These are phyloP conservation scores for Ligdia adustata DNA, from an alignment of 2,888 invertebrate species.

Conservation along the genomic window DNA sequence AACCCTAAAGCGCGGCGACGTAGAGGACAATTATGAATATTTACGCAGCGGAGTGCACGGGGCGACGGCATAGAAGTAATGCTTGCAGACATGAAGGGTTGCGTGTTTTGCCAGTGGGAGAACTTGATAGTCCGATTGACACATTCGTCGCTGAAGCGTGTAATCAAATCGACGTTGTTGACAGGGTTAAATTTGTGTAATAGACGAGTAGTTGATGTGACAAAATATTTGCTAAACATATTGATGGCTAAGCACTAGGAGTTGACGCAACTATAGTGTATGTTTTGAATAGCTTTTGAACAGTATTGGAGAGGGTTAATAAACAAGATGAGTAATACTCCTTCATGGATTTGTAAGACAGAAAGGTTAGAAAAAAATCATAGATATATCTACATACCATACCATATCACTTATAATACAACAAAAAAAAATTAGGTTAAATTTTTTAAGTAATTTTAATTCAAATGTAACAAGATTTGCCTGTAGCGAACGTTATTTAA, in stretches of 20 bases:
- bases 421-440: too few relatives aligned
- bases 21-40: slow-evolving; percentile 66
- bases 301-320: too few relatives aligned
- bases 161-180: slow-evolving; percentile 32
- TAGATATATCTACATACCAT: too few relatives aligned
- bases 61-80: slow-evolving; percentile 66
- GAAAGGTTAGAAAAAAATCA: too few relatives aligned
- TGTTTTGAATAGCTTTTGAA: too few relatives aligned
- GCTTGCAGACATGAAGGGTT: slow-evolving; percentile 60
- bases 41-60: slow-evolving; percentile 59
- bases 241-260: not conserved
- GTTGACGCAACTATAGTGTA: slow-evolving; percentile 1
- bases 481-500: too few relatives aligned
- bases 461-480: too few relatives aligned
- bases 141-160: slow-evolving; percentile 37
- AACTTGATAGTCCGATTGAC: slow-evolving; percentile 38
- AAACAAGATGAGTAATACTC: too few relatives aligned
- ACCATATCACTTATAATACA: too few relatives aligned
- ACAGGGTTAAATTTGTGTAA: slow-evolving; percentile 31
- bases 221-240: slow-evolving; percentile 25
- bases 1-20: slow-evolving; percentile 50
- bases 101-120: slow-evolving; percentile 45
- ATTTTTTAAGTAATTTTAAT: too few relatives aligned
- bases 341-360: too few relatives aligned
- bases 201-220: slow-evolving; percentile 23